Base-by-base conservation (phyloP, 1,140 invertebrate genomes). In the Globodera ellingtonae region DNA sequence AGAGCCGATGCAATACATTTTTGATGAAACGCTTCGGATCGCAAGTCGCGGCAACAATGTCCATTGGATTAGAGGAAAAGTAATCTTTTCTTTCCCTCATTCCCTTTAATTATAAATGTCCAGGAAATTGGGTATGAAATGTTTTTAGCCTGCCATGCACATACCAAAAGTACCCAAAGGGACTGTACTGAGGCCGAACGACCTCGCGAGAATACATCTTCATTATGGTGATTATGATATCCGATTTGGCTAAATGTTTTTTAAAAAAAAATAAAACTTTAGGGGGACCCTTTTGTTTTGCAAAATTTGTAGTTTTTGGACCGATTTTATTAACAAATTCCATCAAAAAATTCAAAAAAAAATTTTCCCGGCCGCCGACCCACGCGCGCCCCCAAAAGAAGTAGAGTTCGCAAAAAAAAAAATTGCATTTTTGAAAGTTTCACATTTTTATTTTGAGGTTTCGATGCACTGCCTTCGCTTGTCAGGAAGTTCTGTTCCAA, bases 171-270 rank as follows among this genome's bases (percentile, higher is more conserved):
- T 50, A 46, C 3, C 13, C 6, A 18, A 6, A 18, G 4, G 62
- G 21, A 18, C 13, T 62, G 69, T 24, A 44, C 48, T 69, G 65
- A 65, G 62, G 47, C 50, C 75, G 47, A 77, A 77, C 46, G 6
- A 77, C 67, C 75, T 77, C 69, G 35, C 24, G 46, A 77, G 50
- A 50, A 77, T 77, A n/a, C 75, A 77, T 59, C 46, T 77, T 24
- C 75, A 77, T 77, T 77, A 77, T n/a, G 75, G 75, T 77, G n/a
- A 59, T 44, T 52, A 9, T 52, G 50, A 9, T 52, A 10, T 13
- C 4, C 1, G 7, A 9, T 52, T 52, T 52, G 50, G 50, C 24
- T 24, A 24, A 24, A 24, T 24, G 24, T 24, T 24, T 24, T 24
- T 24, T 24, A 1, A 24, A 1, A 24, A 1, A 24, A 24, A 24